These are phyloP conservation scores for Podotricha telesiphe DNA, from an alignment of 2,888 invertebrate genomes.

Conservation along the genomic window DNA sequence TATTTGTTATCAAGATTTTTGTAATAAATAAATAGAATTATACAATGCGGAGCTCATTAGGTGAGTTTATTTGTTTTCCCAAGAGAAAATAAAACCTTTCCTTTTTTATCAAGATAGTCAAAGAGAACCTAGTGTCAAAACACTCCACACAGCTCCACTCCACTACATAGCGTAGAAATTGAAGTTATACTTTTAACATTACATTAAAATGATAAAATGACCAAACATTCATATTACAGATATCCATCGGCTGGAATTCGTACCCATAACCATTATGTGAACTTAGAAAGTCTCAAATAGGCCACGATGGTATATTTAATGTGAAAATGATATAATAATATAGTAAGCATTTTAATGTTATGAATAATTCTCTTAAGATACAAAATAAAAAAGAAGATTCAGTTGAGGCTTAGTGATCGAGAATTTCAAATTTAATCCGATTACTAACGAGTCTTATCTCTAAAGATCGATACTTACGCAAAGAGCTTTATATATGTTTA, in stretches of 20 bases:
- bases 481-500: background rate
- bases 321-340: background rate
- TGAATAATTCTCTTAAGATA: background rate
- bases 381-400: background rate
- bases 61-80: too few relatives aligned
- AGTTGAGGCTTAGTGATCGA: conserved; percentile 15
- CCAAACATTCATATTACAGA: too few relatives aligned
- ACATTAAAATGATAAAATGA: background rate
- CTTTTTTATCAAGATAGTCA: too few relatives aligned
- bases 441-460: conserved; percentile 10
- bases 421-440: conserved; percentile 24
- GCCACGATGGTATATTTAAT: too few relatives aligned
- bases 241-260: too few relatives aligned
- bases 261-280: too few relatives aligned
- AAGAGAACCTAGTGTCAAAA: too few relatives aligned
- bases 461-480: conserved; percentile 18
- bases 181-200: too few relatives aligned
- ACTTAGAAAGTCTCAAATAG: background rate
- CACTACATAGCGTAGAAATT: too few relatives aligned
- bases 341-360: background rate
- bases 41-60: background rate
- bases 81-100: too few relatives aligned
- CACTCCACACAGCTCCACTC: too few relatives aligned
- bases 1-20: background rate
- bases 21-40: background rate